Evolutionary conservation across 2,797 vertebrate genomes (phyloP).

Genomic region (Etheostoma nigrum): DNA sequence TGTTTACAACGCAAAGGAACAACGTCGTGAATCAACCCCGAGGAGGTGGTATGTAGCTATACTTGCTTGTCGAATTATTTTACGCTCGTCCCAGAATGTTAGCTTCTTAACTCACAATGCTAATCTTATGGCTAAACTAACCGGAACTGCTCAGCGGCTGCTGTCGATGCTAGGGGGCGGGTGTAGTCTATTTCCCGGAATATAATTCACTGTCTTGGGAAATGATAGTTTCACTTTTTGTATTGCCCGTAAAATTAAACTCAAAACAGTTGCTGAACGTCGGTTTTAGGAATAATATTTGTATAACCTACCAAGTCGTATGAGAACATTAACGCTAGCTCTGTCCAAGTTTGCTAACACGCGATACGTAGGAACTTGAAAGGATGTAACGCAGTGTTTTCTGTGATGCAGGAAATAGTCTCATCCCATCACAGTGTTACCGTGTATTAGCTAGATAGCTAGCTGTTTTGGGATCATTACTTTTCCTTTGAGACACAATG

Average conservation of each 20-base stretch:
- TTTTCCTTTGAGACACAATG: background rate
- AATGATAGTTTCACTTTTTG: constrained; percentile 20
- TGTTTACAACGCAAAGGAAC: constrained; percentile 5
- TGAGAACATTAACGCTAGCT: background rate
- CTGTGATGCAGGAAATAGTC: constrained; percentile 47
- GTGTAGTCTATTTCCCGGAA: constrained; percentile 57
- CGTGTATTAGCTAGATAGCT: background rate
- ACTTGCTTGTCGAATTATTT: constrained; percentile 1
- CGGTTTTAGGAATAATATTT: too few relatives aligned
- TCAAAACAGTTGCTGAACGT: background rate
- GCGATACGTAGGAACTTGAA: background rate
- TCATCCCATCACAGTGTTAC: background rate
- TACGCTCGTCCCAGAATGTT: background rate
- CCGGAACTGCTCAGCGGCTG: constrained; percentile 46
- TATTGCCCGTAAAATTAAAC: background rate
- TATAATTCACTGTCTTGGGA: background rate
- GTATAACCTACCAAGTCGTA: accelerated
- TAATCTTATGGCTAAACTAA: constrained; percentile 55
- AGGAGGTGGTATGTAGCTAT: constrained; percentile 58
- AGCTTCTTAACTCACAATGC: constrained; percentile 55
- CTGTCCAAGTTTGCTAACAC: background rate
- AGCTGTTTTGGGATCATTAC: background rate
- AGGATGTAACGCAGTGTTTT: background rate
- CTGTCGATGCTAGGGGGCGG: constrained; percentile 24
- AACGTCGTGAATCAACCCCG: constrained; percentile 5